Conservation (phyloP, 2,113 vertebrate species). For the Xenopus laevis region DNA sequence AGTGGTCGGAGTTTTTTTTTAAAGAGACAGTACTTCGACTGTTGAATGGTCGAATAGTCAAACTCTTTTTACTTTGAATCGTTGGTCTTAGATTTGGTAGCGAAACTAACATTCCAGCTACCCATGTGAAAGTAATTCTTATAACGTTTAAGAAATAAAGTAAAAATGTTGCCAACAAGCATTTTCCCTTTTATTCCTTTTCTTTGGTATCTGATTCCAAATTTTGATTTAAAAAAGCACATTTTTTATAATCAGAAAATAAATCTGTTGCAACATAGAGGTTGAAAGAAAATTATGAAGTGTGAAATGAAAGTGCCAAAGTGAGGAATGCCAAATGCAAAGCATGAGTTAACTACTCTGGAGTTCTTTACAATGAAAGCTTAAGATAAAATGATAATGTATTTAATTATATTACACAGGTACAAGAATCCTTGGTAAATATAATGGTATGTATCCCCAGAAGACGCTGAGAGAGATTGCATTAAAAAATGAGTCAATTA, state of each 20-base stretch:
- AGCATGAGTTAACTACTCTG: conserved; percentile 32
- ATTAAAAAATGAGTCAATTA: conserved; percentile 3
- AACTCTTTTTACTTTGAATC: too few relatives aligned
- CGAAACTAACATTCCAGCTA: too few relatives aligned
- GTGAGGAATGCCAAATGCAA: conserved; percentile 34
- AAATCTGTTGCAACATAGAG: conserved; percentile 11
- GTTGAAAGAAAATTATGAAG: conserved; percentile 38
- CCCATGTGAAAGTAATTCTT: too few relatives aligned
- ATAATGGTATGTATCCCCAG: conserved; percentile 16
- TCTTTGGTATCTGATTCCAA: too few relatives aligned
- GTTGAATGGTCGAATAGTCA: too few relatives aligned
- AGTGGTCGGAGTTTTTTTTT: too few relatives aligned
- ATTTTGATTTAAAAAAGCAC: too few relatives aligned
- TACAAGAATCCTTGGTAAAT: conserved; percentile 2
- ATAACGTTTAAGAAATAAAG: too few relatives aligned
- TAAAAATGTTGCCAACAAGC: too few relatives aligned
- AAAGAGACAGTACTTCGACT: too few relatives aligned
- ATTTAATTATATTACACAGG: not conserved
- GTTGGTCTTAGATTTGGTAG: too few relatives aligned
- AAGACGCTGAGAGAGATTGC: not conserved
- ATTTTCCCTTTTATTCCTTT: too few relatives aligned
- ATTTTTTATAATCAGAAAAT: not conserved
- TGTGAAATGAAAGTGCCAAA: conserved; percentile 40
- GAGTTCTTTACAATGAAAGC: conserved; percentile 16
- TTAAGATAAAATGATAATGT: conserved; percentile 18